Conservation (phyloP, 2,113 vertebrate species). For the Anguilla japonica region DNA sequence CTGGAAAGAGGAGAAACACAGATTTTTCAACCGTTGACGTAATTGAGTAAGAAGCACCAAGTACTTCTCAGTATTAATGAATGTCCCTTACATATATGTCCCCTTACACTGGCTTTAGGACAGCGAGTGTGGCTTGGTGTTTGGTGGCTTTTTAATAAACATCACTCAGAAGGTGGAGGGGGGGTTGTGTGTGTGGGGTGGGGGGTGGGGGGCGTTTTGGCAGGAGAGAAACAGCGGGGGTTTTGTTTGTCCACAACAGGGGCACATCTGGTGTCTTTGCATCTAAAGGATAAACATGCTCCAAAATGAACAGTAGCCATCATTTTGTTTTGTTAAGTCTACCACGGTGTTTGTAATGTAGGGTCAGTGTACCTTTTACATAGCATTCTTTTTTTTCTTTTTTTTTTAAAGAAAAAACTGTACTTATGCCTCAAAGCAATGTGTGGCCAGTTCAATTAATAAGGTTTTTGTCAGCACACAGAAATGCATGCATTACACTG, state of each 20-base stretch:
- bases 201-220: background rate
- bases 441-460: background rate
- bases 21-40: background rate
- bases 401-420: background rate
- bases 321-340: background rate
- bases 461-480: background rate
- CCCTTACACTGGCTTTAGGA: background rate
- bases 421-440: background rate
- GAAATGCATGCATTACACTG: background rate
- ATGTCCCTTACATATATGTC: background rate
- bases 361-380: background rate
- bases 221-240: conserved; percentile 30
- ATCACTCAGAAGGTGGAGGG: background rate
- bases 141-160: conserved; percentile 21
- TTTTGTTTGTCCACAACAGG: conserved; percentile 38
- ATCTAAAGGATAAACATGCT: conserved; percentile 28
- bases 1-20: background rate
- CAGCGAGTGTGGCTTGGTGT: background rate
- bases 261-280: conserved; percentile 49
- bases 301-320: background rate
- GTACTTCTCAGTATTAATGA: background rate
- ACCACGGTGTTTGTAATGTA: background rate
- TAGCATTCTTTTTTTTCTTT: background rate
- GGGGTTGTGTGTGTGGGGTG: background rate
- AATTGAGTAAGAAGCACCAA: background rate